Percentiles rank a stretch among this genome's conserved stretches.
Evolutionary conservation across 2,113 vertebrate genomes (phyloP).

Genomic region (Chitala chitala): DNA sequence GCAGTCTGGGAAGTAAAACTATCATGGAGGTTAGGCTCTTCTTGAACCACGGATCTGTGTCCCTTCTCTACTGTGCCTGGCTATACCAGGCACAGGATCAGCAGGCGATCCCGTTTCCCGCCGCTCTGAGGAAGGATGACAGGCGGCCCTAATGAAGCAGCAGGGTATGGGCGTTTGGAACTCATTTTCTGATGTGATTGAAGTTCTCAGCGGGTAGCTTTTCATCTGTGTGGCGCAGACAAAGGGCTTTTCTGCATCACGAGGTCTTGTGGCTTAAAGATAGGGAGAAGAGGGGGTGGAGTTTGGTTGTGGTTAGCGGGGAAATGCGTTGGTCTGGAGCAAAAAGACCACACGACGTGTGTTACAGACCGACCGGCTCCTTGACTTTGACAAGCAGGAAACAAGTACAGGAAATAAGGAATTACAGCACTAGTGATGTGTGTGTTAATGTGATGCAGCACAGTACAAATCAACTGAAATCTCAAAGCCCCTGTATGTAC

Average conservation of each 20-base stretch:
- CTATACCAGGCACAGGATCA: not conserved
- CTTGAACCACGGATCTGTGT: not conserved
- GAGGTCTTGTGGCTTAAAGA: slow-evolving; percentile 35
- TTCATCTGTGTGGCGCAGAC: slow-evolving; percentile 60
- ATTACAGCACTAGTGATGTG: no score
- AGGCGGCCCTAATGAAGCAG: slow-evolving; percentile 58
- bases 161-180: slow-evolving; percentile 42
- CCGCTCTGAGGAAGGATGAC: slow-evolving; percentile 43
- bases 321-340: not conserved
- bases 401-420: no score
- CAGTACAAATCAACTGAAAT: no score
- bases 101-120: slow-evolving; percentile 31
- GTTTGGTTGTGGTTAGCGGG: no score
- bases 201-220: slow-evolving; percentile 61
- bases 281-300: not conserved
- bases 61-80: not conserved
- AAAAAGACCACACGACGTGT: not conserved
- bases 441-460: no score
- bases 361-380: not conserved
- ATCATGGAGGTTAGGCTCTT: no score
- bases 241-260: slow-evolving; percentile 52
- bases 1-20: no score
- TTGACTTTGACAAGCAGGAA: no score
- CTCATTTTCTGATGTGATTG: slow-evolving; percentile 60
- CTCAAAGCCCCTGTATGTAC: no score